Percentiles rank a stretch among this genome's conserved stretches.
Evolutionary conservation across 2,888 invertebrate species (phyloP).

Genomic region (Ornithoptera alexandrae): DNA sequence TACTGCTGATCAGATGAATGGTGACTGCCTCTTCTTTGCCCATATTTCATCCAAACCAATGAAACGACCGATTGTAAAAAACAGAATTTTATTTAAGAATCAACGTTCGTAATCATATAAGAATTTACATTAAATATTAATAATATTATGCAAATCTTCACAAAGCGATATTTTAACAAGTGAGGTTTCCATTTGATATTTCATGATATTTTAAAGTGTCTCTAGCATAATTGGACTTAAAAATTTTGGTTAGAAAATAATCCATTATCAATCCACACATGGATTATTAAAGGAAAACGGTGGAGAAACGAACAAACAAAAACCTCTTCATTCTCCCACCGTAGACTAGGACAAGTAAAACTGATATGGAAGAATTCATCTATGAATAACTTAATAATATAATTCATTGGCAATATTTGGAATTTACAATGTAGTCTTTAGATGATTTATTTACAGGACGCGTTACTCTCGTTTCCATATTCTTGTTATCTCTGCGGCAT

Average conservation of each 20-base stretch:
- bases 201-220: too few species aligned
- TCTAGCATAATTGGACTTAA: too few species aligned
- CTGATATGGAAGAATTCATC: conserved; percentile 64
- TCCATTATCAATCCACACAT: too few species aligned
- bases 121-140: conserved; percentile 40
- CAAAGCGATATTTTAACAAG: conserved; percentile 11
- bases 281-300: too few species aligned
- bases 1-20: too few species aligned
- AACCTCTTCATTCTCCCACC: conserved; percentile 8
- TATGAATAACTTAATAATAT: conserved; percentile 39
- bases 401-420: conserved; percentile 55
- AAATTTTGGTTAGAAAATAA: too few species aligned
- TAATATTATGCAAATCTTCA: conserved; percentile 30
- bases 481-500: conserved; percentile 70
- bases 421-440: conserved; percentile 49
- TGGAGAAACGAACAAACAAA: conserved; percentile 3
- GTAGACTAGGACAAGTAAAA: conserved; percentile 17
- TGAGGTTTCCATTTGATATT: conserved; percentile 10
- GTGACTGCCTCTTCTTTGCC: neutral
- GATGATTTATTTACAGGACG: conserved; percentile 39
- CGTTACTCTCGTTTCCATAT: conserved; percentile 34
- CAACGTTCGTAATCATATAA: conserved; percentile 41
- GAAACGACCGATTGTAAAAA: conserved; percentile 28
- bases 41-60: neutral
- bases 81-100: conserved; percentile 38